A percentile compares a stretch with the other conserved stretches of the same genome.
Evolutionary conservation across 64 coral and sea anemone genomes (phyloP).

Genomic region (Dendronephthya gigantea): DNA sequence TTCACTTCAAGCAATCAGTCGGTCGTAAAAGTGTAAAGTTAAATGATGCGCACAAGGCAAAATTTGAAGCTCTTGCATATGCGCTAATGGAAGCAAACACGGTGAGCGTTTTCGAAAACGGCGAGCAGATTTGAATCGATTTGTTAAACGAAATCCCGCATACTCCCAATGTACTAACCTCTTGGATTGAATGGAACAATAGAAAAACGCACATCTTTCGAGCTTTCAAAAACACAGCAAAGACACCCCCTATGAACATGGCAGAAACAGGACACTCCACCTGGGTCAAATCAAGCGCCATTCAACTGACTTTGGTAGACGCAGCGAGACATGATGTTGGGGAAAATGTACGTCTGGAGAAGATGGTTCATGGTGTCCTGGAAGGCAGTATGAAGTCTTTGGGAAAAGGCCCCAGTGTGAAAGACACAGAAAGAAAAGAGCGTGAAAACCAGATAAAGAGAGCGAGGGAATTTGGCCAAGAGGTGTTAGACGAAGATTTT

Average conservation of each 20-base stretch:
- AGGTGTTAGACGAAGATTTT: not conserved
- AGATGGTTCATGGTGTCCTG: too few relatives aligned
- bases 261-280: conserved; percentile 40
- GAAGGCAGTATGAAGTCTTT: too few relatives aligned
- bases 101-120: not conserved
- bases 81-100: not conserved
- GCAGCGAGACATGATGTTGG: conserved; percentile 41
- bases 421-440: too few relatives aligned
- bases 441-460: not conserved
- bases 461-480: not conserved
- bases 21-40: not conserved
- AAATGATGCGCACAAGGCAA: not conserved
- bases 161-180: not conserved
- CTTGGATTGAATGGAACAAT: conserved; percentile 47
- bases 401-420: too few relatives aligned
- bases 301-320: conserved; percentile 35
- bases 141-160: not conserved
- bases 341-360: conserved; percentile 20
- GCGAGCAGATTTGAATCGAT: not conserved
- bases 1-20: conserved; percentile 19
- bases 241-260: conserved; percentile 36
- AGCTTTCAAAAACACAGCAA: conserved; percentile 37
- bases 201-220: conserved; percentile 43
- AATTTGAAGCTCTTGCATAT: not conserved
- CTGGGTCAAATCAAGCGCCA: conserved; percentile 33